These are phyloP conservation scores for Cathartes aura DNA, from an alignment of 2,113 vertebrate genomes.

Conservation along the genomic window DNA sequence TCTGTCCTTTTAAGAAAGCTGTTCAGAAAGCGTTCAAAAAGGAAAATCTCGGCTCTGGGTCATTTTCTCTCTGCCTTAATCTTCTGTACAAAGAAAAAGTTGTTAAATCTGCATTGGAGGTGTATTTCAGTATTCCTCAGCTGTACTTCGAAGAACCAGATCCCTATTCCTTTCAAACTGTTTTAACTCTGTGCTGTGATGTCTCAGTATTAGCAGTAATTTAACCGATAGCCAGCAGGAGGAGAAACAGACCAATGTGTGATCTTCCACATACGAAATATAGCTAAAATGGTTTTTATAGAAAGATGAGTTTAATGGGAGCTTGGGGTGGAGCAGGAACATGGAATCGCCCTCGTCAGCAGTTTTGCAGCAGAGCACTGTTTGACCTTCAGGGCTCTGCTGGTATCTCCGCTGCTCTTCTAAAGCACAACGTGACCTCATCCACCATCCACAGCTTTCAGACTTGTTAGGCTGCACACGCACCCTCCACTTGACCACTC, in stretches of 20 bases:
- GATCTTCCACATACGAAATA: neutral
- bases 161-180: neutral
- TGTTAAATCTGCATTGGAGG: neutral
- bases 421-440: accelerated
- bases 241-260: constrained; percentile 1
- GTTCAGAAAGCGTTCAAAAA: neutral
- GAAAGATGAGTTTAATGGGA: neutral
- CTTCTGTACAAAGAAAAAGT: neutral
- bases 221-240: constrained; percentile 36
- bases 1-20: neutral
- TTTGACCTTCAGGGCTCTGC: neutral
- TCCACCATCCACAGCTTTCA: accelerated
- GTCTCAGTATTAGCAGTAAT: neutral
- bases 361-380: accelerated
- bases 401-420: neutral
- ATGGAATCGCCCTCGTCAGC: neutral
- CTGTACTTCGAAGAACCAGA: neutral
- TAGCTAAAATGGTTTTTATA: accelerated
- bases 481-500: neutral
- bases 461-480: neutral
- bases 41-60: neutral
- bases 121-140: neutral
- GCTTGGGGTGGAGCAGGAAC: neutral
- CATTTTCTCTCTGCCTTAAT: neutral
- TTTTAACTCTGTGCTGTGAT: neutral